Base-by-base conservation (phyloP, 2,888 invertebrate genomes). In the Agrochola litura region DNA sequence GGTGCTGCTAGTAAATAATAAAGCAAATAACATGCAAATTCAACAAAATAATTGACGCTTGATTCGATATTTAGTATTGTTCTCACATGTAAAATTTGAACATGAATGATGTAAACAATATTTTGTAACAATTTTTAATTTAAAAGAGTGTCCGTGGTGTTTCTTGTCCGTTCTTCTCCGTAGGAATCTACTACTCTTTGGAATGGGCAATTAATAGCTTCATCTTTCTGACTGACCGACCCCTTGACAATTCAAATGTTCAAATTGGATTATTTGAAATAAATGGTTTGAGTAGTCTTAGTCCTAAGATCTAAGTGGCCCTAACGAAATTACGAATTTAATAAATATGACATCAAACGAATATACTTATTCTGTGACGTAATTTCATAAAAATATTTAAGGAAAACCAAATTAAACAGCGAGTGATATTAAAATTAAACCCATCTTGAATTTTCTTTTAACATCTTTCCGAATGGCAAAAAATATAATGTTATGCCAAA, bases 351-450 rank as follows among this genome's bases (percentile, higher is more conserved):
- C 10, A 56, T 72, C 12, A 49, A 67, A 71, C n/a, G 6, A 49
- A 46, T 58, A 63, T 30, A 30, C 30, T 30, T 30, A 41, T 73
- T 56, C 19, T 37, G 16, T 30, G 19, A 64, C 19, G 56, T 14
- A 14, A 67, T 70, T 63, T 65, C 37, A 41, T 67, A 19, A 73
- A 30, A 30, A 8, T 64, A 66, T 66, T 61, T 22, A 30, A 41
- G 12, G 2, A 3, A 25, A 73, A 41, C 1, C 16, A 69, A 69
- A 72, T 63, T 66, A 67, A 61, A 73, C 16, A 60, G 49, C 14
- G 37, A 43, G 70, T 37, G 5, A 64, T 85, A 81, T 71, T 85
- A 52, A 83, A 72, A 77, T 66, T n/a, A 60, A 70, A 81, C 19
- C 19, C 72, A 61, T 58, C 60, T 72, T 61, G 63, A 72, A 73